phyloP scores from a whole-genome alignment of 2,113 vertebrate genomes.

The Argyrosomus japonicus region DNA sequence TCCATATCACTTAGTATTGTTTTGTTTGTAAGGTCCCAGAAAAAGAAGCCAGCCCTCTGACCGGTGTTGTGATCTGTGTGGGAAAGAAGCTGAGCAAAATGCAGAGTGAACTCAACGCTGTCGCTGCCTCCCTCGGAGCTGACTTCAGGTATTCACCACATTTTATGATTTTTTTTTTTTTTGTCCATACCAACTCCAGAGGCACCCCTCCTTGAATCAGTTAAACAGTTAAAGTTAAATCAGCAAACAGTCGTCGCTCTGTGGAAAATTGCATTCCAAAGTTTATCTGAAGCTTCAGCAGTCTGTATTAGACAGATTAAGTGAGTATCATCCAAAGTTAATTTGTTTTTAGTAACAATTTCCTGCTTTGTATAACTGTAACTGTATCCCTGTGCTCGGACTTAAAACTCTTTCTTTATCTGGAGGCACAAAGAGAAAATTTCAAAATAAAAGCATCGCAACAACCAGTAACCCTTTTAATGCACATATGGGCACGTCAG shows the following conservation, averaged over 20 bases:
- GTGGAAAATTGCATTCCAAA: neutral
- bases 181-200: neutral
- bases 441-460: neutral
- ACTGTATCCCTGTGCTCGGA: neutral
- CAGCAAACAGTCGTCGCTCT: too few relatives aligned
- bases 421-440: neutral
- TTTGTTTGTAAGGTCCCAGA: conserved; percentile 57
- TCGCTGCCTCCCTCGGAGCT: conserved; percentile 93
- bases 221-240: neutral
- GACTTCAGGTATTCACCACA: conserved; percentile 90
- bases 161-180: neutral
- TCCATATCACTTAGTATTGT: neutral
- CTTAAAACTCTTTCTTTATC: neutral
- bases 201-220: neutral
- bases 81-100: conserved; percentile 95
- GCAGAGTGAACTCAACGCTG: conserved; percentile 92
- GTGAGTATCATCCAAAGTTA: neutral
- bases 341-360: neutral
- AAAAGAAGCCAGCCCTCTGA: conserved; percentile 81
- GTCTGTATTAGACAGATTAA: neutral
- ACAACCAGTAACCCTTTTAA: neutral
- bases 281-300: neutral
- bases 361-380: neutral
- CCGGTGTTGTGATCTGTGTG: conserved; percentile 89
- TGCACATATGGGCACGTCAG: too few relatives aligned